Base-by-base conservation (phyloP, 2,888 invertebrate genomes). In the Rhamnusium bicolor region DNA sequence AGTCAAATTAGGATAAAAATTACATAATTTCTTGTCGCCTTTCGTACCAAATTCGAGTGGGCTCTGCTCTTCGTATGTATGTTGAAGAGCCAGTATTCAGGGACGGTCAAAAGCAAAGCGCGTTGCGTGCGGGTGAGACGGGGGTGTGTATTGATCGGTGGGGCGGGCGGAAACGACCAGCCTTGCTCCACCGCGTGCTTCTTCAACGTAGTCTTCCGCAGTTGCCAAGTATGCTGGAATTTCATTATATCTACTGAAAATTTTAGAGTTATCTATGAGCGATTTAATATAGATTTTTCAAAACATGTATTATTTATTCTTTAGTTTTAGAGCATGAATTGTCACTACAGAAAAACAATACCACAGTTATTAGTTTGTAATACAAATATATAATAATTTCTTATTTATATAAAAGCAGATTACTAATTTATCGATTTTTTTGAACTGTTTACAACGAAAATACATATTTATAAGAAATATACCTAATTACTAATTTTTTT, bases 131-230 rank as follows among this genome's bases (percentile, higher is more conserved):
- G 65, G 72, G 62, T 53, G 61, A 62, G 32, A 72, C 47, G 72
- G 53, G 73, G 77, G 65, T 49, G 76, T 65, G 77, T 80, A 80
- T 80, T 79, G 80, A 80, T 80, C 80, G 75, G 72, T 29, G 71
- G 72, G 77, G 73, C 68, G 69, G 74, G 77, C 73, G 75, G 67
- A 73, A 74, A 75, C 29, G 61, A 72, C 73, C 72, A 53, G 74
- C 72, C 73, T 72, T 71, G 74, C 68, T 73, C 75, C 63, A 67
- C 73, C 61, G 67, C 74, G 71, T 74, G 74, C 40, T 63, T 70
- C 71, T 72, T 62, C 58, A 6, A 27, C n/a, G 58, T 10, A 24
- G 49, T 51, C 62, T 53, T 46, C 24, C 32, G 16, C 12, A 16
- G 61, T 71, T 70, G 73, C 61, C 73, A 71, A 19, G 49, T 21